A percentile compares a stretch with the other conserved stretches of the same genome.
Evolutionary conservation across 2,113 vertebrate genomes (phyloP).

Genomic region (Poeciliopsis occidentalis): DNA sequence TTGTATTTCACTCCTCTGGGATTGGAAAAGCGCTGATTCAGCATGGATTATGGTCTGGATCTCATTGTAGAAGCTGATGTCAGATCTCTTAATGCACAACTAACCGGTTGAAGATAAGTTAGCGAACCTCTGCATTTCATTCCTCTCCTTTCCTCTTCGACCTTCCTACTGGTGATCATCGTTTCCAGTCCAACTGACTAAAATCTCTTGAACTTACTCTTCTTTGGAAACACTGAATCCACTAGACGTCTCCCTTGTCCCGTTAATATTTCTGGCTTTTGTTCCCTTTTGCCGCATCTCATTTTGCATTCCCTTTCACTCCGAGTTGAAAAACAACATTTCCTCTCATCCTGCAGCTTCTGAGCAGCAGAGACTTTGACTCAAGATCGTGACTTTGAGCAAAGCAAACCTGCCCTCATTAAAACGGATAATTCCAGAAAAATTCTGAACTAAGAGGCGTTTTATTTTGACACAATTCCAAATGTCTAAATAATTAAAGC

Average conservation of each 20-base stretch:
- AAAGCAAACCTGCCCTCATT: slow-evolving; percentile 40
- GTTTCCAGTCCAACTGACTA: neutral
- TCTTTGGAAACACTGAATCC: neutral
- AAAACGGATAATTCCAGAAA: slow-evolving; percentile 26
- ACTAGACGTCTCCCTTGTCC: neutral
- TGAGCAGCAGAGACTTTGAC: slow-evolving; percentile 4
- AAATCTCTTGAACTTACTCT: slow-evolving; percentile 1
- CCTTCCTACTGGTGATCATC: neutral
- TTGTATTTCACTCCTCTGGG: slow-evolving; percentile 22
- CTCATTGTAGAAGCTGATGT: slow-evolving; percentile 57
- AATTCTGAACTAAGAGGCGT: neutral
- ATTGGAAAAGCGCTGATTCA: slow-evolving; percentile 49
- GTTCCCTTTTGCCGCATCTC: slow-evolving; percentile 12
- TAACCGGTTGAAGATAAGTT: neutral
- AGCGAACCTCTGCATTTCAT: neutral
- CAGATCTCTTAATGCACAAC: slow-evolving; percentile 28
- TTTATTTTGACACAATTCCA: slow-evolving; percentile 3
- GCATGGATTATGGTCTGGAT: slow-evolving; percentile 48
- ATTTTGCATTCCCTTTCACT: slow-evolving; percentile 51
- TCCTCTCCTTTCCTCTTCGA: neutral
- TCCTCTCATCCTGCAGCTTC: slow-evolving; percentile 36
- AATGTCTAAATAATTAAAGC: slow-evolving; percentile 19
- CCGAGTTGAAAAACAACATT: slow-evolving; percentile 9
- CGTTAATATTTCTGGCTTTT: slow-evolving; percentile 4
- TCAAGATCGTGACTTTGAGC: slow-evolving; percentile 13